These are phyloP conservation scores for Troides oblongomaculatus DNA, from an alignment of 2,888 invertebrate genomes.

Conservation along the genomic window DNA sequence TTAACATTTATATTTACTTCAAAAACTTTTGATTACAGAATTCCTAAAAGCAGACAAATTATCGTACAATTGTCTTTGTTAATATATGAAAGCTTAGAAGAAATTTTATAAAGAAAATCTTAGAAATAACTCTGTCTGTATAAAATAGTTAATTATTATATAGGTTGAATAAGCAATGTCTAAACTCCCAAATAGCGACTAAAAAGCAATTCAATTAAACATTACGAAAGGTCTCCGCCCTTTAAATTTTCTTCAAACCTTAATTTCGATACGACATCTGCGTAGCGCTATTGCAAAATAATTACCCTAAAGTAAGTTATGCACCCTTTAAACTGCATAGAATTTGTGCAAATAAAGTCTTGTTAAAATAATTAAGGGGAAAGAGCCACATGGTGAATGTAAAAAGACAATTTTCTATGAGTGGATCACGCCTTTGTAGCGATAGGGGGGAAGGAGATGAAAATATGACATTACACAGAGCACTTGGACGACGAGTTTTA, in stretches of 20 bases:
- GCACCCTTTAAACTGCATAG: constrained; percentile 76
- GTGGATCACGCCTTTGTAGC: constrained; percentile 50
- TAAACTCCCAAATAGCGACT: constrained; percentile 5
- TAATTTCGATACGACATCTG: constrained; percentile 69
- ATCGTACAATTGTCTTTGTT: too few species aligned
- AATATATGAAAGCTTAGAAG: too few species aligned
- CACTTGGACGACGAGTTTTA: constrained; percentile 41
- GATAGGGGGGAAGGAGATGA: constrained; percentile 40
- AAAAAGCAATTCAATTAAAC: constrained; percentile 57
- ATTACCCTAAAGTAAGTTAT: constrained; percentile 76
- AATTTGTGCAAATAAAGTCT: constrained; percentile 71
- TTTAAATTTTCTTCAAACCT: constrained; percentile 59
- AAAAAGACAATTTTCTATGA: constrained; percentile 65
- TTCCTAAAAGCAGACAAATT: too few species aligned
- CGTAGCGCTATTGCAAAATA: constrained; percentile 74
- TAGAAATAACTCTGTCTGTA: too few species aligned
- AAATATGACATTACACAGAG: constrained; percentile 56
- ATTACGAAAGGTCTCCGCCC: constrained; percentile 59
- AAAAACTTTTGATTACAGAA: too few species aligned
- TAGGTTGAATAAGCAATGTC: too few species aligned
- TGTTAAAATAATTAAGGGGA: constrained; percentile 64
- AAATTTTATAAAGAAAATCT: too few species aligned
- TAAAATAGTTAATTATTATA: too few species aligned
- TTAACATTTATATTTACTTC: too few species aligned
- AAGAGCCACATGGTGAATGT: constrained; percentile 67